Percentiles rank a stretch among this genome's conserved stretches.
These are phyloP conservation scores for Symphodus melops DNA, from an alignment of 2,113 vertebrate genomes.

Conservation along the genomic window DNA sequence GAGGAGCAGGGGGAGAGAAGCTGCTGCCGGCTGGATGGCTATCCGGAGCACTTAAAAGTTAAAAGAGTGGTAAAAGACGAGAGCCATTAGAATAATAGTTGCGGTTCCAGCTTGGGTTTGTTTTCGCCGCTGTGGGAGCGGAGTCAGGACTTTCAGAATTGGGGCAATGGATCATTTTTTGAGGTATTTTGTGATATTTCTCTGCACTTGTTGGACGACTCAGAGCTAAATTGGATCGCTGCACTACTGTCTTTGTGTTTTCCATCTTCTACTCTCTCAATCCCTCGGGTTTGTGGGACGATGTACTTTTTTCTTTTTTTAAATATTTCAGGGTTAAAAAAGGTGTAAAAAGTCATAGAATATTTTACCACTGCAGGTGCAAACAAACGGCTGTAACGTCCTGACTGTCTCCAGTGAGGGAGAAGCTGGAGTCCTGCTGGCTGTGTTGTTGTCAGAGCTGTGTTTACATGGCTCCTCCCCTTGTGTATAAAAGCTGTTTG, in stretches of 20 bases:
- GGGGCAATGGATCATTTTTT: constrained; percentile 21
- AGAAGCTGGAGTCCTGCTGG: too few relatives aligned
- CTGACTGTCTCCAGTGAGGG: too few relatives aligned
- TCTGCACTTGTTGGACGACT: constrained; percentile 28
- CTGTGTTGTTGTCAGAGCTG: too few relatives aligned
- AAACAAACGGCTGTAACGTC: too few relatives aligned
- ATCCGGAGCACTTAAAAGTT: constrained; percentile 29
- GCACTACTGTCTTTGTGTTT: constrained; percentile 40
- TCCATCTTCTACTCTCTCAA: constrained; percentile 12
- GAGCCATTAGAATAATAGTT: constrained; percentile 50
- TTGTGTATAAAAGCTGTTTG: too few relatives aligned
- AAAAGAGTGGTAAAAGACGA: constrained; percentile 38
- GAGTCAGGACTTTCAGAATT: constrained; percentile 23
- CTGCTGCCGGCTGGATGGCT: constrained; percentile 32
- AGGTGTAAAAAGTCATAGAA: background rate
- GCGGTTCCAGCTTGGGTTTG: constrained; percentile 33
- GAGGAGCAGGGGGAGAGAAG: constrained; percentile 38
- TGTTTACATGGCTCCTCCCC: too few relatives aligned
- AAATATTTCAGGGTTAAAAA: background rate
- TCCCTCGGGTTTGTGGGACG: background rate
- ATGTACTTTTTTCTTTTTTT: background rate
- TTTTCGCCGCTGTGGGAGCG: constrained; percentile 36
- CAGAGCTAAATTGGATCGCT: constrained; percentile 53
- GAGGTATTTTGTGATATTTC: constrained; percentile 23
- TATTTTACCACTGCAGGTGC: too few relatives aligned